Percentiles rank a stretch among this genome's conserved stretches.
Conservation (phyloP, 2,797 vertebrate species). For the Parambassis ranga region DNA sequence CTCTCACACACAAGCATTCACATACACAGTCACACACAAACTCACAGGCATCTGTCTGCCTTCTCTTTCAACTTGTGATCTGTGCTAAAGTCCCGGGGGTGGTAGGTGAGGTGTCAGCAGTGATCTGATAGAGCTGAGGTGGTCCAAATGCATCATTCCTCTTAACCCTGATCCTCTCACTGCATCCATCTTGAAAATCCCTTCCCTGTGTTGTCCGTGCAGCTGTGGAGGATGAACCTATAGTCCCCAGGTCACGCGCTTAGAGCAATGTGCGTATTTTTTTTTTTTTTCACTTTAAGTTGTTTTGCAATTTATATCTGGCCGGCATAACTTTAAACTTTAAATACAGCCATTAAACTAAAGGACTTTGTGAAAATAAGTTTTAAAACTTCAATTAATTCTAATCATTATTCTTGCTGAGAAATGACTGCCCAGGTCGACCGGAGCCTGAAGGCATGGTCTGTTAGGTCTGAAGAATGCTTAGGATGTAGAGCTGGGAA, state of each 20-base stretch:
- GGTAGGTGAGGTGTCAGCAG: constrained; percentile 67
- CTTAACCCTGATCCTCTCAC: constrained; percentile 56
- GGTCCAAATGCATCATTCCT: constrained; percentile 61
- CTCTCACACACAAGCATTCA: background rate
- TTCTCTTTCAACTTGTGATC: constrained; percentile 45
- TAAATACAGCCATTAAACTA: constrained; percentile 38
- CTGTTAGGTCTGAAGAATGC: constrained; percentile 40
- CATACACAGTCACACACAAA: background rate
- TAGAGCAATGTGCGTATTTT: constrained; percentile 1
- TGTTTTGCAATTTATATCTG: constrained; percentile 29
- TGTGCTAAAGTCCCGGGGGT: constrained; percentile 53
- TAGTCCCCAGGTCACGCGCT: constrained; percentile 13
- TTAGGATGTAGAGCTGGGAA: constrained; percentile 37
- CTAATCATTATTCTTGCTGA: constrained; percentile 44
- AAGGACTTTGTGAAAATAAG: constrained; percentile 39
- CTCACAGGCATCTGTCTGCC: constrained; percentile 8
- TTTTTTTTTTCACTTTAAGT: constrained; percentile 10
- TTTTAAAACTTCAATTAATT: constrained; percentile 62
- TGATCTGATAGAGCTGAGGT: constrained; percentile 67
- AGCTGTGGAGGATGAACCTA: constrained; percentile 40
- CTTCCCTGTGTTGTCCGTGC: constrained; percentile 26
- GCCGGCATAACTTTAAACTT: constrained; percentile 30
- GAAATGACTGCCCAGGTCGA: constrained; percentile 37
- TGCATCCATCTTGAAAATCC: constrained; percentile 51
- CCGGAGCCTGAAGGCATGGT: constrained; percentile 22